Evolutionary conservation across 2,888 invertebrate species (phyloP), one percentile per base, ranked within the genome.

Genomic region (Dynastes hyllus): DNA sequence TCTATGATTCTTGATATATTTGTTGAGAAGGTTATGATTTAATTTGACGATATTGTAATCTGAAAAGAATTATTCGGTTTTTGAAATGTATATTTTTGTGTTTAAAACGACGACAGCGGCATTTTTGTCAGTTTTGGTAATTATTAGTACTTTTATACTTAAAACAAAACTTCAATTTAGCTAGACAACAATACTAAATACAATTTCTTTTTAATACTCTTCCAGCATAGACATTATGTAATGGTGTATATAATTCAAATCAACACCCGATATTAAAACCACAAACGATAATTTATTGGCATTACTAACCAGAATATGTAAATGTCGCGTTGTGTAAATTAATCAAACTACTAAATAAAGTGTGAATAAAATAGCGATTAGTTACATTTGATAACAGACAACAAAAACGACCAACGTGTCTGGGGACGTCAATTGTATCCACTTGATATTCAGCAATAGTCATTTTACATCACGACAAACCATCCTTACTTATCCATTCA

Each of bases 381-480:
- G 22, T 27, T 63, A 27, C 1, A 32, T 8, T 22, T 22, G 27
- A 29, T 13, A 63, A 63, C 63, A 13, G 22, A 27, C 6, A 29
- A 63, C 6, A 32, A 63, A 58, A 58, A 58, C 16, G 45, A 45
- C 45, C 45, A 45, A 45, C 45, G 45, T 11, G 45, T 0, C 2
- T 45, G 2, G 45, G 8, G 45, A 45, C 45, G 45, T 45, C 45
- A 45, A 45, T 45, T 11, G 45, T 53, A 53, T 16, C 16, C n/a
- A 58, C 22, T 63, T 63, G 27, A 63, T 63, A 63, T 63, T 63
- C 63, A 63, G n/a, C 63, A 27, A 50, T 67, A 11, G 45, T 40
- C 40, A 11, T 16, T 22, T 45, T 67, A 9, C 16, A 55, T 58
- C 55, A 16, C 2, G 55, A 58, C 27, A 9, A 45, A 67, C 16